phyloP scores from a whole-genome alignment of 2,888 invertebrate genomes.

The Entomobrya multifasciata region DNA sequence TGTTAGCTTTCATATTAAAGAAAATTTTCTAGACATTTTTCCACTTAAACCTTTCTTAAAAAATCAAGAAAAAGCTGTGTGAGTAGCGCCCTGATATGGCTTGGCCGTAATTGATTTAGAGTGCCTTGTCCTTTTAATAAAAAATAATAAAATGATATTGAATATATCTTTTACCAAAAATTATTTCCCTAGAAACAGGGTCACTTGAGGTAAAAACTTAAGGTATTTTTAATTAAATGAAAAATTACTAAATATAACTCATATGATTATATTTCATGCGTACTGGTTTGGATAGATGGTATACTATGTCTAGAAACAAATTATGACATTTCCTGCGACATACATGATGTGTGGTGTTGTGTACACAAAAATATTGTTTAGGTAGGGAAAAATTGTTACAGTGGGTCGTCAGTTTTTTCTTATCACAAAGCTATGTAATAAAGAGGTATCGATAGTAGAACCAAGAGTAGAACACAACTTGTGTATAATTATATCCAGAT shows the following conservation, averaged over 20 bases:
- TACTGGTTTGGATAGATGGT: too few species aligned
- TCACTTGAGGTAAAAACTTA: conserved; percentile 45
- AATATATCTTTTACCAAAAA: conserved; percentile 36
- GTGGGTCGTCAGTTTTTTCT: too few species aligned
- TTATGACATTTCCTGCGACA: too few species aligned
- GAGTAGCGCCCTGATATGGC: conserved; percentile 42
- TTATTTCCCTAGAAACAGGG: conserved; percentile 50
- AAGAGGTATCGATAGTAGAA: conserved; percentile 35
- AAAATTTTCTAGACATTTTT: neutral
- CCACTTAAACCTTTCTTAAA: neutral
- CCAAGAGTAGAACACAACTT: too few species aligned
- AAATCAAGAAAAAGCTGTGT: conserved; percentile 1
- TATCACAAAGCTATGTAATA: neutral
- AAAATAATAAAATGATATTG: neutral
- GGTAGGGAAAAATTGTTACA: too few species aligned
- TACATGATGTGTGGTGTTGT: too few species aligned
- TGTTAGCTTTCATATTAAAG: too few species aligned
- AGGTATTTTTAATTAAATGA: conserved; percentile 37
- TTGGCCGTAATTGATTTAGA: conserved; percentile 43
- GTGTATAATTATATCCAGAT: conserved; percentile 22
- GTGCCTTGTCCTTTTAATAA: conserved; percentile 61
- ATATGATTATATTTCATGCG: too few species aligned
- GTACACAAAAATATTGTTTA: too few species aligned
- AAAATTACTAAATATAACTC: too few species aligned
- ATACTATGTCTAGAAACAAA: too few species aligned